Conservation (phyloP, 2,113 vertebrate genomes). For the Dryoscopus gambensis region DNA sequence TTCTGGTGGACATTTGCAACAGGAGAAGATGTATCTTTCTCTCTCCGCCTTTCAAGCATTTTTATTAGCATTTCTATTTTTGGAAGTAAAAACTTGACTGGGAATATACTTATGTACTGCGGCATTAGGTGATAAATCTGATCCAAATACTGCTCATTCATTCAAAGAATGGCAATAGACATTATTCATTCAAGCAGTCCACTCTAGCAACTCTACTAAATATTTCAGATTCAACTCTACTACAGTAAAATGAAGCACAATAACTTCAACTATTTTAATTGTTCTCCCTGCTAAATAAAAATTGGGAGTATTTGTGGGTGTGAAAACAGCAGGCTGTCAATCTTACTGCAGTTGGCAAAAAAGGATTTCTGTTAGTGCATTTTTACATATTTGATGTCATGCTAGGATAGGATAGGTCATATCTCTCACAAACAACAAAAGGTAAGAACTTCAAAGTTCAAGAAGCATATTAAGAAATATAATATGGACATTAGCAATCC, state of each 20-base stretch:
- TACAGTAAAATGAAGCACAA: neutral
- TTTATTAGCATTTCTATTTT: neutral
- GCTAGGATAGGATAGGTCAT: neutral
- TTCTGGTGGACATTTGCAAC: neutral
- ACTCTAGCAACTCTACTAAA: neutral
- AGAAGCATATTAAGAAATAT: neutral
- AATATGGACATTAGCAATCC: neutral
- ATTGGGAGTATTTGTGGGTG: neutral
- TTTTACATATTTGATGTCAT: neutral
- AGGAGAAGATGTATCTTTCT: neutral
- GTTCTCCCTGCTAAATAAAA: neutral
- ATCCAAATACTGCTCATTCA: neutral
- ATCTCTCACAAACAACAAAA: neutral
- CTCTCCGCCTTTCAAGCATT: neutral
- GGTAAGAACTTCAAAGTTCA: neutral
- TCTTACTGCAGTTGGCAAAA: neutral
- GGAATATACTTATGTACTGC: neutral
- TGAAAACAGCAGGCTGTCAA: neutral
- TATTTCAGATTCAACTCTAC: neutral
- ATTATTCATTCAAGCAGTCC: neutral
- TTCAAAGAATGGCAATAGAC: neutral
- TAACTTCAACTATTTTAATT: neutral
- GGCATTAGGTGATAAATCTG: neutral
- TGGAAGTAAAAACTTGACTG: neutral
- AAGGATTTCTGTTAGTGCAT: neutral